Conservation (phyloP, 2,888 invertebrate genomes). For the Hetaerina titia region DNA sequence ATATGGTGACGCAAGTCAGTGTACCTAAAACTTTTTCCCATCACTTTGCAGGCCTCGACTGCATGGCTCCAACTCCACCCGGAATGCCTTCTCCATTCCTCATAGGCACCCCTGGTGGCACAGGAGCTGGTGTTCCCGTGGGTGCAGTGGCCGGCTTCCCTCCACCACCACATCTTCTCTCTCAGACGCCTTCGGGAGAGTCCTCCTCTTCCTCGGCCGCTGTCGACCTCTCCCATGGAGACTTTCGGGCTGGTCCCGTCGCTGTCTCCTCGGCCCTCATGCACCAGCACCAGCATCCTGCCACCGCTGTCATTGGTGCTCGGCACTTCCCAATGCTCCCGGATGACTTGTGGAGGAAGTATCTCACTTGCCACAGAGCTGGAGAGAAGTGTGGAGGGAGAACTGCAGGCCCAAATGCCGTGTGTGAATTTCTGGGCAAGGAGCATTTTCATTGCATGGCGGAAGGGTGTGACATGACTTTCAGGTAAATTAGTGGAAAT, state of each 20-base stretch:
- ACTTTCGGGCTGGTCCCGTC: conserved; percentile 40
- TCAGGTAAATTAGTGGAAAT: conserved; percentile 79
- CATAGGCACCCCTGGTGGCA: conserved; percentile 47
- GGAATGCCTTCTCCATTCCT: conserved; percentile 50
- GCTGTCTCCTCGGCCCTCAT: conserved; percentile 34
- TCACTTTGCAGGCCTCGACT: conserved; percentile 16
- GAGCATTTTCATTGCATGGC: conserved; percentile 94
- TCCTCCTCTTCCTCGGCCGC: conserved; percentile 34
- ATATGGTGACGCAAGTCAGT: too few relatives aligned
- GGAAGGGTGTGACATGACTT: conserved; percentile 86
- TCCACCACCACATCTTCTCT: conserved; percentile 35
- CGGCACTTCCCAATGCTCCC: conserved; percentile 72
- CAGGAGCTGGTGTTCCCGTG: conserved; percentile 48
- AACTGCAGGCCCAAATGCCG: conserved; percentile 72
- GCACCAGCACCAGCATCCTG: conserved; percentile 44
- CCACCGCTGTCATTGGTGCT: conserved; percentile 14
- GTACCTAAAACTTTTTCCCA: not conserved
- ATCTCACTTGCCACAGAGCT: conserved; percentile 78
- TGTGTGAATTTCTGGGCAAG: conserved; percentile 83
- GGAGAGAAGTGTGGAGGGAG: conserved; percentile 76
- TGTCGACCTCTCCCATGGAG: conserved; percentile 57
- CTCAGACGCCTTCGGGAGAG: conserved; percentile 22
- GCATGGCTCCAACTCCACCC: conserved; percentile 36
- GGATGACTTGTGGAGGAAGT: conserved; percentile 81
- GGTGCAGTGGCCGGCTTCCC: conserved; percentile 47